Evolutionary conservation across 1,140 invertebrate genomes (phyloP), one percentile per base, ranked within the genome.

Genomic region (Neotoxoptera formosana): DNA sequence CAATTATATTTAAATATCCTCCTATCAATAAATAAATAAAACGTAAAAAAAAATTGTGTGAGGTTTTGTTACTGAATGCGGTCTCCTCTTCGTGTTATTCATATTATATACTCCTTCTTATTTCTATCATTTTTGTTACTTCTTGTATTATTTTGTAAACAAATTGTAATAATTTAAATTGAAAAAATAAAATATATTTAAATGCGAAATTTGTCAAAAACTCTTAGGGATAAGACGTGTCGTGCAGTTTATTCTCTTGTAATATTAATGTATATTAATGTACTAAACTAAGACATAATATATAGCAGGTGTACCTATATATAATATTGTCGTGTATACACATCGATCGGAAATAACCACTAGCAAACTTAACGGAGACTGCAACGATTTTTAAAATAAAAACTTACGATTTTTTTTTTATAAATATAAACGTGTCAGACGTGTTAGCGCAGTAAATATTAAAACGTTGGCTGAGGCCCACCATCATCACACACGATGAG

Each of bases 391-490:
- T 21, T 53, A 53, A 56, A 89, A 36, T 89, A 41, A 56, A 89
- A 89, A 56, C 45, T 34, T 47, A 47, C 45, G 6, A 2, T 17
- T 83, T 84, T 25, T 84, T 25, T 41, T n/a, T 6, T 7, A 36
- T 91, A 25, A 83, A 51, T 91, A 47, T 83, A 30, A 91, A 45
- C 17, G 25, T 48, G 60, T 91, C 45, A 34, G 51, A n/a, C 60
- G 60, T 83, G 67, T 76, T 48, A 48, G 67, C n/a, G 60, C n/a
- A 25, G 67, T 83, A 83, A 83, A 92, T 51, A 36, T 84, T 48
- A 92, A 92, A 53, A 51, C 25, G 60, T 92, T 51, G 76, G 76
- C 91, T 83, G 48, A 56, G 21, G 48, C 91, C 47, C 67, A 45
- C 76, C 45, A 91, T 34, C 67, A 45, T 48, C 30, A 91, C 60